These are phyloP conservation scores for Tokudaia muenninki DNA, from an alignment of 2,797 vertebrate species.

Conservation along the genomic window DNA sequence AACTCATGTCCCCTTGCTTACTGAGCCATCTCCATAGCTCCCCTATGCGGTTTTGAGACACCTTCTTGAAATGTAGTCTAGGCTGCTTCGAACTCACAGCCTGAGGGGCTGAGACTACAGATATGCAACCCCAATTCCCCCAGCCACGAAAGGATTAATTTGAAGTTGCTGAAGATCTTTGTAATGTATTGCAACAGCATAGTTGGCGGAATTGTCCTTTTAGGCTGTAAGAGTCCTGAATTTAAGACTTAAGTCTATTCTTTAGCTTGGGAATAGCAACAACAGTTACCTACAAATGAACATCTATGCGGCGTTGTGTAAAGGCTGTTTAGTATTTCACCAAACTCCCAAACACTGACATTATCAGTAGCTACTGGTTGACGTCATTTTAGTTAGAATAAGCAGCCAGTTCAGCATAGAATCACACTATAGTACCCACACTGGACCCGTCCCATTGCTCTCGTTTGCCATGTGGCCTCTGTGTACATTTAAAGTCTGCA, in stretches of 20 bases:
- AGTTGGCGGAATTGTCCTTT: neutral
- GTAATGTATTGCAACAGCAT: neutral
- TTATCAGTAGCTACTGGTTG: neutral
- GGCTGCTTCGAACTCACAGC: neutral
- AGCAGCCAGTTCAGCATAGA: neutral
- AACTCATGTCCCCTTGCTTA: neutral
- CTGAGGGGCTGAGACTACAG: neutral
- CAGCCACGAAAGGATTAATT: neutral
- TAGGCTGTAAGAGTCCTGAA: neutral
- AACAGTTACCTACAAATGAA: neutral
- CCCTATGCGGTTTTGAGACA: neutral
- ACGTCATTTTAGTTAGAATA: neutral
- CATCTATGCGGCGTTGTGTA: neutral
- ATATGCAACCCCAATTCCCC: neutral
- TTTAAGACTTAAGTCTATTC: constrained; percentile 19
- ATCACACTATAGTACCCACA: neutral
- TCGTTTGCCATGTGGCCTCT: neutral
- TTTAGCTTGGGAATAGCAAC: neutral
- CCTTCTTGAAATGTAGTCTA: neutral
- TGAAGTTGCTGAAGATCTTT: neutral
- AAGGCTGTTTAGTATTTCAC: neutral
- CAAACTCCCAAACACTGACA: neutral
- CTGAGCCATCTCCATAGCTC: neutral
- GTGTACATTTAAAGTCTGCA: neutral
- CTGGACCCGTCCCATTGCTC: neutral